phyloP scores from a whole-genome alignment of 2,113 vertebrate species.

The Gymnorhina tibicen region DNA sequence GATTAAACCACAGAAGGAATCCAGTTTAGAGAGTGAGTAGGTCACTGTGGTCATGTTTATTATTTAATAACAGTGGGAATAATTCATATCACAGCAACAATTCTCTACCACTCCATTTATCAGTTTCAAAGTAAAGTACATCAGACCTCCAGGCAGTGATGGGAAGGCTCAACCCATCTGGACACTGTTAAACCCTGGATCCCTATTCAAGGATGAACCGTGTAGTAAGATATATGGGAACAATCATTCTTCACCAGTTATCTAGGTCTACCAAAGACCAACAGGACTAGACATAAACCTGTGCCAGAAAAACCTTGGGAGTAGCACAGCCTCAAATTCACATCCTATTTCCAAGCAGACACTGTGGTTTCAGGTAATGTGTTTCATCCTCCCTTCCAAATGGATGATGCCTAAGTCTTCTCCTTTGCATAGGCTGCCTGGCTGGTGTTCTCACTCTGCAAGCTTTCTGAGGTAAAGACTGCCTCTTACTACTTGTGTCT shows the following conservation, averaged over 20 bases:
- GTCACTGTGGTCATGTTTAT: constrained; percentile 43
- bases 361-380: neutral
- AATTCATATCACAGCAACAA: constrained; percentile 40
- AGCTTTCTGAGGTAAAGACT: neutral
- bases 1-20: constrained; percentile 45
- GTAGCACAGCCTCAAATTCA: neutral
- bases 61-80: constrained; percentile 61
- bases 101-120: neutral
- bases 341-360: neutral
- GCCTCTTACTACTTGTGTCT: neutral
- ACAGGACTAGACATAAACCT: neutral
- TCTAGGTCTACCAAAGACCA: neutral
- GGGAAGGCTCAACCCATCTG: neutral
- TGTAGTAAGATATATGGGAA: neutral
- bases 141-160: neutral
- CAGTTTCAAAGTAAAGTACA: constrained; percentile 9
- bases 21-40: constrained; percentile 10
- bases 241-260: neutral
- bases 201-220: neutral
- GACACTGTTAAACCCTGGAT: neutral
- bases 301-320: neutral
- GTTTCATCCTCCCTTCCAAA: neutral
- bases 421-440: neutral
- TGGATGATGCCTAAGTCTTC: neutral
- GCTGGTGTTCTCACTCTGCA: neutral